These are phyloP conservation scores for Orussus abietinus DNA, from an alignment of 1,140 invertebrate genomes.

Conservation along the genomic window DNA sequence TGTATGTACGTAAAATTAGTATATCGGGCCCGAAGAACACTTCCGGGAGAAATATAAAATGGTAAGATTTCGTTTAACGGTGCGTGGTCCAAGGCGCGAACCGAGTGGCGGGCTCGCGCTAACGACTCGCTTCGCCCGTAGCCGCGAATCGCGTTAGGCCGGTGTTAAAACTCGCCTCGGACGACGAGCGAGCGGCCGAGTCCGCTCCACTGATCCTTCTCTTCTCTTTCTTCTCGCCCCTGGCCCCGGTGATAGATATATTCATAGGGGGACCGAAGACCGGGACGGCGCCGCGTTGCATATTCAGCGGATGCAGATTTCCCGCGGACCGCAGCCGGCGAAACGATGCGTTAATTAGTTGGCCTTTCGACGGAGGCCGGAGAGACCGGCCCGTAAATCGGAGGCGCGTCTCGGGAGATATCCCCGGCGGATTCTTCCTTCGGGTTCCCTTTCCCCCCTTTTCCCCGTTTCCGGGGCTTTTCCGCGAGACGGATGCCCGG, in stretches of 20 bases:
- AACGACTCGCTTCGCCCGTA: no score
- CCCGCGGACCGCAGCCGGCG: constrained; percentile 20
- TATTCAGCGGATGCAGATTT: constrained; percentile 37
- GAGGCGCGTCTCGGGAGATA: not conserved
- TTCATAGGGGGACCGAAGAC: constrained; percentile 29
- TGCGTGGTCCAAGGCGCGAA: constrained; percentile 20
- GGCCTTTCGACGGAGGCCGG: constrained; percentile 14
- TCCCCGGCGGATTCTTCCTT: not conserved
- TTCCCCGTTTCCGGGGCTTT: constrained; percentile 1
- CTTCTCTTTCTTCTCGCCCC: no score
- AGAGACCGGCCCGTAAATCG: constrained; percentile 6
- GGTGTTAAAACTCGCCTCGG: no score
- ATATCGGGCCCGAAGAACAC: no score
- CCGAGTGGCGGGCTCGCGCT: constrained; percentile 33
- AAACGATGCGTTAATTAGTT: constrained; percentile 39
- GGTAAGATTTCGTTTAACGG: not conserved
- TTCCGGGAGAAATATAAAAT: no score
- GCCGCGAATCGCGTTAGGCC: no score
- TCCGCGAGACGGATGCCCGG: no score
- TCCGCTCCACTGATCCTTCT: no score
- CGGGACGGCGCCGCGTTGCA: constrained; percentile 26
- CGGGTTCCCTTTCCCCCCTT: constrained; percentile 5
- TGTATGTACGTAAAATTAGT: no score
- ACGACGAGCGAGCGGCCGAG: no score
- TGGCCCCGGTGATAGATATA: no score